Evolutionary conservation across 1,140 invertebrate genomes (phyloP).

Genomic region (Oncopodura yosiiana): DNA sequence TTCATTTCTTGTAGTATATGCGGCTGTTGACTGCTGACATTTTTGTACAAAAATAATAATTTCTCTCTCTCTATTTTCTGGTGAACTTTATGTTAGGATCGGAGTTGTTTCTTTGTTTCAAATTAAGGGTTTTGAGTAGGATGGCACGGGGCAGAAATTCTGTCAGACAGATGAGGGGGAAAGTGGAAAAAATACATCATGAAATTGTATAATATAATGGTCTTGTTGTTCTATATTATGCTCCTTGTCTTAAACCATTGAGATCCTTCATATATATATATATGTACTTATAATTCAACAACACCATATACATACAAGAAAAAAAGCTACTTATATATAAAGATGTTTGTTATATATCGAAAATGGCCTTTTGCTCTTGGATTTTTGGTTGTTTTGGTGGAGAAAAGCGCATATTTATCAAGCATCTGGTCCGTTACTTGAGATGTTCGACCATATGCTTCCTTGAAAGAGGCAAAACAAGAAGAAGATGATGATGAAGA

Average conservation of each 20-base stretch:
- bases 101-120: constrained; percentile 10
- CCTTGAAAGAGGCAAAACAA: constrained; percentile 13
- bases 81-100: too few relatives aligned
- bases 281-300: too few relatives aligned
- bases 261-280: too few relatives aligned
- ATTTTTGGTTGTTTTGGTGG: constrained; percentile 30
- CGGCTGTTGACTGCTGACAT: too few relatives aligned
- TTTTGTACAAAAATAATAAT: too few relatives aligned
- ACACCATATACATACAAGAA: too few relatives aligned
- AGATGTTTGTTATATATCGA: constrained; percentile 24
- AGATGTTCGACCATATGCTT: constrained; percentile 33
- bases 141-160: constrained; percentile 28
- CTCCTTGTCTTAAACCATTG: too few relatives aligned
- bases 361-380: constrained; percentile 28
- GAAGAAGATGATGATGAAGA: too few relatives aligned
- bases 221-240: too few relatives aligned
- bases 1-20: too few relatives aligned
- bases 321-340: too few relatives aligned
- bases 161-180: constrained; percentile 17
- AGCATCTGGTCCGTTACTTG: constrained; percentile 35
- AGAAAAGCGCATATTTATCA: constrained; percentile 25
- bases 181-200: constrained; percentile 15
- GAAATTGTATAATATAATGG: constrained; percentile 9
- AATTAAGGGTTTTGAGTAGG: constrained; percentile 14
- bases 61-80: too few relatives aligned